These are phyloP conservation scores for Oreonectes daqikongensis DNA, from an alignment of 2,797 vertebrate genomes.

Conservation along the genomic window DNA sequence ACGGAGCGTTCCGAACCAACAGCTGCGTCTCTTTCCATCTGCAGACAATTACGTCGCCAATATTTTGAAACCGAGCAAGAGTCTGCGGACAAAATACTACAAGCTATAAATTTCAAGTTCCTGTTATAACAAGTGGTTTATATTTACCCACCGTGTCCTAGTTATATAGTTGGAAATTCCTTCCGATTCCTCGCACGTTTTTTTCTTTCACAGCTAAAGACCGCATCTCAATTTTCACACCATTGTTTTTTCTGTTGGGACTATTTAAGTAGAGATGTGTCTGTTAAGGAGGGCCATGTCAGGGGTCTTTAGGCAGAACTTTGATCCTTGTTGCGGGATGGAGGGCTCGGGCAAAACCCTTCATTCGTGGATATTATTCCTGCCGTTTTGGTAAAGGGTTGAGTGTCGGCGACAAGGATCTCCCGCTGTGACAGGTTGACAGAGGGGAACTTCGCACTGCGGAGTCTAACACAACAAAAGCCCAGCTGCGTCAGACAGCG, in stretches of 20 bases:
- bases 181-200: constrained; percentile 57
- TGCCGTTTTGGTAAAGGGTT: constrained; percentile 71
- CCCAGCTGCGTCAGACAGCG: constrained; percentile 61
- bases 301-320: constrained; percentile 58
- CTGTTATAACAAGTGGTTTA: constrained; percentile 83
- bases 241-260: constrained; percentile 70
- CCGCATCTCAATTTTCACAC: constrained; percentile 69
- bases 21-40: constrained; percentile 78
- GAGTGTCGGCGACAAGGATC: constrained; percentile 75
- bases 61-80: constrained; percentile 79
- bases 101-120: constrained; percentile 82
- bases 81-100: constrained; percentile 78
- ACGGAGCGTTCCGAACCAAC: constrained; percentile 54
- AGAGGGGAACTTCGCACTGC: constrained; percentile 63
- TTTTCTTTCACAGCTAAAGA: constrained; percentile 37
- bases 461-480: constrained; percentile 76
- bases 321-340: constrained; percentile 55
- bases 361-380: constrained; percentile 61
- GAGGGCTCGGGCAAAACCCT: constrained; percentile 31
- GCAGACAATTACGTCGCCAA: constrained; percentile 74
- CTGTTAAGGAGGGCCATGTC: constrained; percentile 67
- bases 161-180: constrained; percentile 72
- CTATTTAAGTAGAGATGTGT: constrained; percentile 66
- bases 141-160: constrained; percentile 73
- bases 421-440: constrained; percentile 73